Base-by-base conservation (phyloP, 2,113 vertebrate species). In the Petromus typicus region DNA sequence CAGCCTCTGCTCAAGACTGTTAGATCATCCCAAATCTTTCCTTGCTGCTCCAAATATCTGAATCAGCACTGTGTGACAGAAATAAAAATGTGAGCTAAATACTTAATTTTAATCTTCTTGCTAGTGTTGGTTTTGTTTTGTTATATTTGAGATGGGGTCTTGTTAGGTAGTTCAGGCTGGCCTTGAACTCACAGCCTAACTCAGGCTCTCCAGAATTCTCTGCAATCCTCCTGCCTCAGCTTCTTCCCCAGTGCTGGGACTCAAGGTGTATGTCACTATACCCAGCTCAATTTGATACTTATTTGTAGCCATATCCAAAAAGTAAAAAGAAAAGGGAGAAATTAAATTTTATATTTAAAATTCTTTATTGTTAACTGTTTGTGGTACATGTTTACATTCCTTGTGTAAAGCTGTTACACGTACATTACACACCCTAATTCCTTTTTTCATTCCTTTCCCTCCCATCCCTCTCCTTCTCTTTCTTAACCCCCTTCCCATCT, bases 331-430 rank as follows among this genome's bases (percentile, higher is more conserved):
- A 76, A 86, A 89, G 32, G 14, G 5, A 80, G 7, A 88, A 56
- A 90, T 88, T 61, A 69, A 80, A 83, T 80, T 71, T 89, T 82
- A 73, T 43, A 71, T 79, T 54, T n/a, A n/a, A n/a, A n/a, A n/a
- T n/a, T n/a, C n/a, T 80, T 32, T 78, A 78, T 78, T 81, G 45
- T 13, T 75, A 75, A 13, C 7, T 75, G 25, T 75, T 48, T 45
- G 13, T 75, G 45, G 23, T 73, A 73, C 40, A 45, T 27, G 23
- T 73, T 45, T 45, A 45, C 1, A 45, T 7, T 45, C 11, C 12
- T 75, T 45, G 12, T 27, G 11, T 16, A 75, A 12, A 27, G 71
- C 45, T 75, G 71, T 5, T 27, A 45, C 40, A 75, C 30, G 7
- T 69, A 37, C 18, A 69, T 27, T 37, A 37, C n/a, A 69, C 16